Percentiles rank a stretch among this genome's conserved stretches.
Evolutionary conservation across 2,797 vertebrate genomes (phyloP).

Genomic region (Zenarchopterus dispar): DNA sequence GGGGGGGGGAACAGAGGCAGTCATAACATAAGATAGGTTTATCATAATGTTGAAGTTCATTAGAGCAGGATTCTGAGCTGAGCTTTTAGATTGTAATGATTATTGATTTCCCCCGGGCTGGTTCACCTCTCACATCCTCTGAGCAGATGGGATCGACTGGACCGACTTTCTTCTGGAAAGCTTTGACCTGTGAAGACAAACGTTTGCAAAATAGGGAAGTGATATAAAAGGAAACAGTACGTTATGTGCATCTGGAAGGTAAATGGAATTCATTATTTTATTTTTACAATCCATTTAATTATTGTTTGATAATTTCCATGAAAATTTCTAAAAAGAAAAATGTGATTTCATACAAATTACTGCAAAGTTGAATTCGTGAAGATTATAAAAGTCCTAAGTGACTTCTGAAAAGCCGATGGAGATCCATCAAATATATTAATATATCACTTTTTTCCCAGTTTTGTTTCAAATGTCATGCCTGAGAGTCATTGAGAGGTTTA

Average conservation of each 20-base stretch:
- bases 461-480: too few species aligned
- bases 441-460: too few species aligned
- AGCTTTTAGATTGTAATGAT: conserved; percentile 68
- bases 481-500: too few species aligned
- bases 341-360: background rate
- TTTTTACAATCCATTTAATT: background rate
- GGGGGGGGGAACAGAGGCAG: conserved; percentile 18
- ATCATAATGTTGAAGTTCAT: conserved; percentile 62
- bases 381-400: background rate
- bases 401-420: background rate
- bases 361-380: background rate
- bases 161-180: conserved; percentile 94
- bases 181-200: conserved; percentile 87
- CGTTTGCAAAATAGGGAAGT: background rate
- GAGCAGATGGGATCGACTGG: conserved; percentile 89
- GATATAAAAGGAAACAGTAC: background rate
- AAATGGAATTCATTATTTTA: background rate
- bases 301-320: background rate
- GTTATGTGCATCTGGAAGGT: background rate
- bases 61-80: conserved; percentile 45
- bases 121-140: conserved; percentile 89
- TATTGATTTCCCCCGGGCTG: conserved; percentile 36
- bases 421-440: background rate
- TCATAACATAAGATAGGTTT: conserved; percentile 51
- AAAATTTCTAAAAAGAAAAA: background rate